phyloP scores from a whole-genome alignment of 2,113 vertebrate species.

The Coptodon rendalli region DNA sequence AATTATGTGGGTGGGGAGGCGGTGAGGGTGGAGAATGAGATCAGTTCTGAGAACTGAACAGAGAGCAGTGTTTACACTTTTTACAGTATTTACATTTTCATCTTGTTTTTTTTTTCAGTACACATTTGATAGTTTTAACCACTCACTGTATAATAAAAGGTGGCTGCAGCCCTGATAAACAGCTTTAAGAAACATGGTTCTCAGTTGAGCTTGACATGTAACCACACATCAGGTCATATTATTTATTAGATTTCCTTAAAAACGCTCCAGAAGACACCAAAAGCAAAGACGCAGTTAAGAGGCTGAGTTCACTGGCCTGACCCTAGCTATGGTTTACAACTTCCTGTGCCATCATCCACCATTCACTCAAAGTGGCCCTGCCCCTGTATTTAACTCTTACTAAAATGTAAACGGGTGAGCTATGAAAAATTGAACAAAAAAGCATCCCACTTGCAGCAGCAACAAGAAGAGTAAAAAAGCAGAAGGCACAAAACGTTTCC shows the following conservation, averaged over 20 bases:
- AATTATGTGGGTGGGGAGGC: neutral
- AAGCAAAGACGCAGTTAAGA: neutral
- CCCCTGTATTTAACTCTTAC: neutral
- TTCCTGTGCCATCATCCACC: neutral
- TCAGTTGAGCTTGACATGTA: neutral
- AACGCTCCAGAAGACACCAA: neutral
- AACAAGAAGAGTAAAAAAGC: neutral
- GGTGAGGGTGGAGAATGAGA: neutral
- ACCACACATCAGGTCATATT: neutral
- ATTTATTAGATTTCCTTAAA: neutral
- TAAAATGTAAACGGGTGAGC: neutral
- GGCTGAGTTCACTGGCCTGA: neutral
- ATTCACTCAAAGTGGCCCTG: neutral
- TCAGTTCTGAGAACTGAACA: neutral
- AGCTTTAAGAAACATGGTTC: neutral
- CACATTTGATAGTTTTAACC: neutral
- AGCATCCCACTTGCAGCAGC: fast-evolving
- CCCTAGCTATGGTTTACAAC: neutral
- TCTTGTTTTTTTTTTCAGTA: neutral
- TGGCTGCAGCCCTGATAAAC: neutral
- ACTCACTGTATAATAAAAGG: neutral
- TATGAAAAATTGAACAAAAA: neutral
- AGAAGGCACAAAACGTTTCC: neutral
- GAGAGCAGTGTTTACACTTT: neutral
- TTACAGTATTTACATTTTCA: neutral